These are phyloP conservation scores for Branchellion lobata DNA, from an alignment of 2,888 invertebrate species.

Conservation along the genomic window DNA sequence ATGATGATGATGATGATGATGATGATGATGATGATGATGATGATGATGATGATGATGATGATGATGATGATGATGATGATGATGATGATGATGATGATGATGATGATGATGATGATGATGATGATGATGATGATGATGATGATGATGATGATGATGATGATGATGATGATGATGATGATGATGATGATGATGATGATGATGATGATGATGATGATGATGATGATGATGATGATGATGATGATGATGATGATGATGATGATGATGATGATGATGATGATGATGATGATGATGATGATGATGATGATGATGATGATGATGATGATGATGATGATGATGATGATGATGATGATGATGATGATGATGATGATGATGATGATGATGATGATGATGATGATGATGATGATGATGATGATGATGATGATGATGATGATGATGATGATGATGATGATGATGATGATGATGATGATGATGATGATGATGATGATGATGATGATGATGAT, in stretches of 20 bases:
- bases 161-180: slow-evolving; percentile 35
- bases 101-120: slow-evolving; percentile 21
- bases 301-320: slow-evolving; percentile 4
- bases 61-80: slow-evolving; percentile 7
- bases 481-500: no score
- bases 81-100: slow-evolving; percentile 17
- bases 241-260: not conserved
- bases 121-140: no score
- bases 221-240: not conserved
- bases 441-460: no score
- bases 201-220: slow-evolving; percentile 28
- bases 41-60: not conserved
- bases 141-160: slow-evolving; percentile 33
- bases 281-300: slow-evolving; percentile 26
- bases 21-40: not conserved
- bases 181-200: slow-evolving; percentile 33
- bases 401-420: not conserved
- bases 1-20: slow-evolving; percentile 35
- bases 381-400: slow-evolving; percentile 31
- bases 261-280: slow-evolving; percentile 14
- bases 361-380: slow-evolving; percentile 24
- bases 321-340: not conserved
- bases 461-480: no score
- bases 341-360: slow-evolving; percentile 23
- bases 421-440: no score